Evolutionary conservation across 1,140 invertebrate species (phyloP).

Genomic region (Bombus turneri): DNA sequence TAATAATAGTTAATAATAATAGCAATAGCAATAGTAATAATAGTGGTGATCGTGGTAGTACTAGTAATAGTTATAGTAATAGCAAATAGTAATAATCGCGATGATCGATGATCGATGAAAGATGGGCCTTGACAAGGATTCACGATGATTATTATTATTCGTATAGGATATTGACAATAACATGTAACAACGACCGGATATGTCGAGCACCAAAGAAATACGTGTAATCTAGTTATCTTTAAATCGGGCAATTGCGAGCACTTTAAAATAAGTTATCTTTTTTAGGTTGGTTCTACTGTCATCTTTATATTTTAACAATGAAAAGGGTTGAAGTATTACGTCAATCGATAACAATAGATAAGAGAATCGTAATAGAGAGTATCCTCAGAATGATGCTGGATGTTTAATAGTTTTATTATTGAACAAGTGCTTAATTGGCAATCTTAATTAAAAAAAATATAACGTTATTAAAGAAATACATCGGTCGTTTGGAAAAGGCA

Average conservation of each 20-base stretch:
- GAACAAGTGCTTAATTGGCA: no score
- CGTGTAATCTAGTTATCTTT: constrained; percentile 68
- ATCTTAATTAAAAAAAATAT: no score
- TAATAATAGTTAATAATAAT: not conserved
- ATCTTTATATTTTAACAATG: not conserved
- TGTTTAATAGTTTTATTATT: no score
- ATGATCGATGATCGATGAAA: constrained; percentile 5
- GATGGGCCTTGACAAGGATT: constrained; percentile 21
- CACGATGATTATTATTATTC: constrained; percentile 38
- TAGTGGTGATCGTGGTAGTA: not conserved
- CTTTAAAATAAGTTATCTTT: not conserved
- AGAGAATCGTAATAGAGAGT: not conserved
- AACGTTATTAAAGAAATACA: no score
- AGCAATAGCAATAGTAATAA: not conserved
- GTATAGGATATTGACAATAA: constrained; percentile 51
- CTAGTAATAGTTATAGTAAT: not conserved
- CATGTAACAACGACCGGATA: constrained; percentile 76
- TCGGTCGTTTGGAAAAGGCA: no score
- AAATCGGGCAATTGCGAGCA: constrained; percentile 24
- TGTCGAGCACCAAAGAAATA: constrained; percentile 79
- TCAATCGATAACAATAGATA: not conserved
- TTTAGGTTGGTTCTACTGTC: no score
- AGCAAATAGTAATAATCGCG: not conserved
- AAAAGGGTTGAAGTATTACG: not conserved
- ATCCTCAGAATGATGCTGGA: no score